These are phyloP conservation scores for Eupithecia pulchellata DNA, from an alignment of 2,888 invertebrate species.

Conservation along the genomic window DNA sequence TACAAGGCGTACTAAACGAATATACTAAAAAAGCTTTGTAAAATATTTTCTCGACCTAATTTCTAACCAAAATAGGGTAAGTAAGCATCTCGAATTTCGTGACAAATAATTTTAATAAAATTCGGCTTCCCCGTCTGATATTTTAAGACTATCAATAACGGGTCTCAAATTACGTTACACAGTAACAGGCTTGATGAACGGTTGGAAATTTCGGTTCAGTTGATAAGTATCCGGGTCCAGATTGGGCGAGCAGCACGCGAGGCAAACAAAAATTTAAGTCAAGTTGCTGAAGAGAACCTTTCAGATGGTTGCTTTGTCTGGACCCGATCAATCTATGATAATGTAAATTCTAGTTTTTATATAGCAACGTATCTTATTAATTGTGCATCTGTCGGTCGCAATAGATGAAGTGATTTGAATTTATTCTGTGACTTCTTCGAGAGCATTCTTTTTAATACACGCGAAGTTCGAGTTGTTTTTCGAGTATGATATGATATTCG, in stretches of 20 bases:
- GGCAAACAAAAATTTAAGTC: too few species aligned
- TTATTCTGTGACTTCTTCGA: too few species aligned
- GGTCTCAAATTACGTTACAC: slow-evolving; percentile 45
- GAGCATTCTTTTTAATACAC: too few species aligned
- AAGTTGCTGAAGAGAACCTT: too few species aligned
- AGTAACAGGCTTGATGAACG: slow-evolving; percentile 2
- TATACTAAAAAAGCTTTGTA: not conserved
- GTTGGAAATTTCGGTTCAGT: not conserved
- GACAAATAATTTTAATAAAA: slow-evolving; percentile 39
- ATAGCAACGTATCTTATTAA: too few species aligned
- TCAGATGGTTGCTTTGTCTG: too few species aligned
- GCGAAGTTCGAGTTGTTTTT: too few species aligned
- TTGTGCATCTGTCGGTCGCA: too few species aligned
- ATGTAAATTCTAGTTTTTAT: too few species aligned
- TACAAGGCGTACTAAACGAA: not conserved
- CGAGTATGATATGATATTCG: too few species aligned
- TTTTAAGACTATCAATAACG: slow-evolving; percentile 48
- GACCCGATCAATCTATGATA: too few species aligned
- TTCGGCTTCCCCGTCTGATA: slow-evolving; percentile 39
- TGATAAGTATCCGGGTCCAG: not conserved
- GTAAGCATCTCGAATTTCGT: slow-evolving; percentile 30
- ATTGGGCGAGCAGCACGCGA: not conserved
- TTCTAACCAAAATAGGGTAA: slow-evolving; percentile 28
- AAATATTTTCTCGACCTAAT: slow-evolving; percentile 28
- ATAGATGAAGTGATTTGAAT: too few species aligned